Percentiles rank a stretch among this genome's conserved stretches.
phyloP scores from a whole-genome alignment of 2,888 invertebrate species.

The Steinernema carpocapsae region DNA sequence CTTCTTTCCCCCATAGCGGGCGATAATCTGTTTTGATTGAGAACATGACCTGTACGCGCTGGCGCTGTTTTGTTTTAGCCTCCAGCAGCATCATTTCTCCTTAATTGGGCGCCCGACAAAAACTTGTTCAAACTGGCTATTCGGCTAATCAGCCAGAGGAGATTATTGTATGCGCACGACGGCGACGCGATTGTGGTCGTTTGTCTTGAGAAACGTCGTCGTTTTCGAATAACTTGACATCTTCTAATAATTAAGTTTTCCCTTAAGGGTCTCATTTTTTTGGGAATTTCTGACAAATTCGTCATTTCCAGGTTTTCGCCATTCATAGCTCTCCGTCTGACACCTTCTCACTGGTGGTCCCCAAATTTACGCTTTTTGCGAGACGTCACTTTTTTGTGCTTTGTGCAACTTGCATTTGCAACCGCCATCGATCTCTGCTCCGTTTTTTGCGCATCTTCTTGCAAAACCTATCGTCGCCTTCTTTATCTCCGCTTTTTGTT shows the following conservation, averaged over 20 bases:
- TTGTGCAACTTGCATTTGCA: constrained; percentile 19
- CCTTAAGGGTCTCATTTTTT: too few species aligned
- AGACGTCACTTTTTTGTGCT: constrained; percentile 18
- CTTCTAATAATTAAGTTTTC: too few species aligned
- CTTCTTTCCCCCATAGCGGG: constrained; percentile 1
- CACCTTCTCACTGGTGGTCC: constrained; percentile 13
- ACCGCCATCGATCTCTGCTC: constrained; percentile 28
- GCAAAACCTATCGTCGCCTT: constrained; percentile 26
- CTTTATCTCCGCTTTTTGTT: neutral
- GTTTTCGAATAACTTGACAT: too few species aligned
- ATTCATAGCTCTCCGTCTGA: too few species aligned
- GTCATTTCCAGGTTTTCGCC: too few species aligned
- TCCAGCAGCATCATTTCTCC: constrained; percentile 30
- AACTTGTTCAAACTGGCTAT: constrained; percentile 26
- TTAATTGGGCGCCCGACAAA: constrained; percentile 19
- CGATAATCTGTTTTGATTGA: constrained; percentile 31
- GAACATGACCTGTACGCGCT: constrained; percentile 25
- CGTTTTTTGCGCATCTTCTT: constrained; percentile 29
- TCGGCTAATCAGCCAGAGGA: constrained; percentile 20
- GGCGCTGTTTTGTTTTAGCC: constrained; percentile 32
- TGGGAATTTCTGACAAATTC: too few species aligned
- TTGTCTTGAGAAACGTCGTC: neutral
- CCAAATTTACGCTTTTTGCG: constrained; percentile 5
- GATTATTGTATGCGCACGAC: constrained; percentile 1
- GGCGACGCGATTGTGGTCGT: neutral